These are phyloP conservation scores for Agrypnus murinus DNA, from an alignment of 2,888 invertebrate species.

Conservation along the genomic window DNA sequence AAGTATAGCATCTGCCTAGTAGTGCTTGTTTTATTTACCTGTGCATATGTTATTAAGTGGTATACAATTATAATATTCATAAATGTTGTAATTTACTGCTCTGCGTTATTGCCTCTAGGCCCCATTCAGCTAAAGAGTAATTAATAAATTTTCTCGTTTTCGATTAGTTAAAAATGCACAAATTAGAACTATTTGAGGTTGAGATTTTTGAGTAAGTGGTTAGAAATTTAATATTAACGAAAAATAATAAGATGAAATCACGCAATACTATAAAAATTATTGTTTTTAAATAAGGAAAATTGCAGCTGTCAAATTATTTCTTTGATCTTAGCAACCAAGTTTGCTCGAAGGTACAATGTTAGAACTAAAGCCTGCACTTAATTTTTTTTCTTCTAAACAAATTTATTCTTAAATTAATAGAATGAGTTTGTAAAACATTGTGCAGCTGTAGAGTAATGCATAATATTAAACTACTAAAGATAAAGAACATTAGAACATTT, in stretches of 20 bases:
- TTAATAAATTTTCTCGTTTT: conserved; percentile 53
- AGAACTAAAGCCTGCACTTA: conserved; percentile 12
- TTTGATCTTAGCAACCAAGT: conserved; percentile 4
- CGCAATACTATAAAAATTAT: conserved; percentile 22
- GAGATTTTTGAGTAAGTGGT: too few relatives aligned
- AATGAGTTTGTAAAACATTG: too few relatives aligned
- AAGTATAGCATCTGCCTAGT: conserved; percentile 33
- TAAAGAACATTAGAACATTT: too few relatives aligned
- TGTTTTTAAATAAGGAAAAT: conserved; percentile 12
- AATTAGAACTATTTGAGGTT: neutral
- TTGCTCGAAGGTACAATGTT: neutral
- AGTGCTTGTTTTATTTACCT: conserved; percentile 37
- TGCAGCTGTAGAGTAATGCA: too few relatives aligned
- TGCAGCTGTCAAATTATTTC: conserved; percentile 22
- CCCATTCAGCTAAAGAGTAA: conserved; percentile 45
- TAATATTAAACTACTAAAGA: too few relatives aligned
- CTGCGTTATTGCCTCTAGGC: conserved; percentile 44
- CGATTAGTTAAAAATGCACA: too few relatives aligned
- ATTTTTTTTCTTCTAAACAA: neutral
- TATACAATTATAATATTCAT: conserved; percentile 58
- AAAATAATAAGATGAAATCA: conserved; percentile 19
- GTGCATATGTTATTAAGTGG: conserved; percentile 44
- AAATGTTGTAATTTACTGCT: conserved; percentile 54
- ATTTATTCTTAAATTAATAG: too few relatives aligned
- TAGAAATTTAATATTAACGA: too few relatives aligned